phyloP scores from a whole-genome alignment of 2,888 invertebrate species.

The Apodemia zela region DNA sequence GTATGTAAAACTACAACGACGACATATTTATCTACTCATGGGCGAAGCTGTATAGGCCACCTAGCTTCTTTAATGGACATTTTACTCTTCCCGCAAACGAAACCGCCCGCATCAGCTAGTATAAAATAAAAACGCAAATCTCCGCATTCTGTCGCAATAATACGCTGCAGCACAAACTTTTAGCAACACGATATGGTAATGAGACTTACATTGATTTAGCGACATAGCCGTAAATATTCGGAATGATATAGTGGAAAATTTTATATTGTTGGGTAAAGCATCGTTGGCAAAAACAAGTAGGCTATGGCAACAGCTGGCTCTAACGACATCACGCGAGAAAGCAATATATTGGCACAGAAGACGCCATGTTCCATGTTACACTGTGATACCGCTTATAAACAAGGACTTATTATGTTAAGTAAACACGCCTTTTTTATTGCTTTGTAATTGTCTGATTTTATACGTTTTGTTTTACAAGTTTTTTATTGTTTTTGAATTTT shows the following conservation, averaged over 20 bases:
- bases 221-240: conserved; percentile 36
- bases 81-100: too few species aligned
- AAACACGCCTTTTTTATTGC: conserved; percentile 11
- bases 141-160: conserved; percentile 19
- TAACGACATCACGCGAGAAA: conserved; percentile 76
- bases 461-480: neutral
- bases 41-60: too few species aligned
- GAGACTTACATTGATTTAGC: conserved; percentile 24
- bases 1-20: too few species aligned
- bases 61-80: too few species aligned
- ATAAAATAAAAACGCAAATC: conserved; percentile 10
- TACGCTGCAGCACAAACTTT: conserved; percentile 19
- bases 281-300: conserved; percentile 62
- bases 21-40: too few species aligned
- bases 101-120: too few species aligned
- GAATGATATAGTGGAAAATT: conserved; percentile 58
- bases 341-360: conserved; percentile 73
- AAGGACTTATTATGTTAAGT: conserved; percentile 13
- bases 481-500: neutral
- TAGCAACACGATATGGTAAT: conserved; percentile 33
- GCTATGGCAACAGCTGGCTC: conserved; percentile 60
- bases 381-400: conserved; percentile 28
- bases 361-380: conserved; percentile 60
- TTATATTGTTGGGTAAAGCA: conserved; percentile 59
- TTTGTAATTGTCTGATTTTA: conserved; percentile 3